A percentile compares a stretch with the other conserved stretches of the same genome.
Conservation (phyloP, 2,113 vertebrate genomes). For the Gymnarchus niloticus region DNA sequence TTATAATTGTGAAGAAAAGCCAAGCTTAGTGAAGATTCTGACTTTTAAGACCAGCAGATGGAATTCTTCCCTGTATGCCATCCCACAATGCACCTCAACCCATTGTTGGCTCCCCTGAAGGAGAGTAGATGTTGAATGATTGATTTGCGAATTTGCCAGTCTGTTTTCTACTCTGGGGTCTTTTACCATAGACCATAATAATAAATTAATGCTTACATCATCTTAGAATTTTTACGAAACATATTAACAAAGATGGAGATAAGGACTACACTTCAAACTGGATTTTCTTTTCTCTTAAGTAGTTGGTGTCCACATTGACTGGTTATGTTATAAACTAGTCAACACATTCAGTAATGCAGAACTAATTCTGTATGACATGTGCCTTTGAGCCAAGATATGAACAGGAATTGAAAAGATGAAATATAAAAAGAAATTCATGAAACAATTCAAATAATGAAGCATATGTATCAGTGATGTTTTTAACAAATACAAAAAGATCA, state of each 20-base stretch:
- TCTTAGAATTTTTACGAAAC: not conserved
- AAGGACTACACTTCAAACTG: not conserved
- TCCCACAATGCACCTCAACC: not conserved
- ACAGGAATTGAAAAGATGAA: not conserved
- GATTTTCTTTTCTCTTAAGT: not conserved
- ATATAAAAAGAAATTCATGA: not conserved
- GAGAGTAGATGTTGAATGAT: not conserved
- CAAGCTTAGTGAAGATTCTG: not conserved
- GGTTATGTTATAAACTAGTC: not conserved
- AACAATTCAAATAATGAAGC: not conserved
- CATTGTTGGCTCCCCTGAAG: not conserved
- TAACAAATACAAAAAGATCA: not conserved
- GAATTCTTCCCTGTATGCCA: not conserved
- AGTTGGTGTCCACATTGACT: not conserved
- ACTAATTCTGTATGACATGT: not conserved
- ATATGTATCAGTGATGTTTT: not conserved
- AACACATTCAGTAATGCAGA: not conserved
- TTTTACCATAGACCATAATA: no score
- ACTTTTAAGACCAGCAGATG: not conserved
- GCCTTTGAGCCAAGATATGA: not conserved
- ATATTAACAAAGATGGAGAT: not conserved
- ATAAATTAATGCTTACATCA: no score
- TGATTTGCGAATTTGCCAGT: not conserved
- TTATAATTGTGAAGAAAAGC: not conserved
- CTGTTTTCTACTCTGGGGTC: not conserved